phyloP scores from a whole-genome alignment of 2,888 invertebrate species.

The Chloroclysta siterata region DNA sequence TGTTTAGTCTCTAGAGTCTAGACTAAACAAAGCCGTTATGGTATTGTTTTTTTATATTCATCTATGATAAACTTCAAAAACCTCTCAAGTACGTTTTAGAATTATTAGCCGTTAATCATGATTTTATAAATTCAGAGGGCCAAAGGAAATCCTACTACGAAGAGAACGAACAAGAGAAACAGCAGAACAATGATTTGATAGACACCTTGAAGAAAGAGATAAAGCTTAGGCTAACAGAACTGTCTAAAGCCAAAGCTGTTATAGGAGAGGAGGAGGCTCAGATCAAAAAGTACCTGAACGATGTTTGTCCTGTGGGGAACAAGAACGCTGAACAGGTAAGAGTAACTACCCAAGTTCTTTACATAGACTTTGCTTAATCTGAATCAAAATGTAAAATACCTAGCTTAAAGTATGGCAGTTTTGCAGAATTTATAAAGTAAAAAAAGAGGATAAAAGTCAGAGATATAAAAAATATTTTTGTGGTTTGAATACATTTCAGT shows the following conservation, averaged over 20 bases:
- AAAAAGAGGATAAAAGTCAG: too few species aligned
- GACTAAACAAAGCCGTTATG: background rate
- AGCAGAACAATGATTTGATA: conserved; percentile 89
- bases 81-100: too few species aligned
- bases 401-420: too few species aligned
- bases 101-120: background rate
- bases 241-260: conserved; percentile 82
- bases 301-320: conserved; percentile 72
- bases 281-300: conserved; percentile 75
- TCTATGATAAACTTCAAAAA: background rate
- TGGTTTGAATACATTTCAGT: too few species aligned
- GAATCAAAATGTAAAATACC: too few species aligned
- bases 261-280: conserved; percentile 78
- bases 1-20: background rate
- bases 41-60: background rate
- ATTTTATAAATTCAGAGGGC: conserved; percentile 85
- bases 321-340: conserved; percentile 75
- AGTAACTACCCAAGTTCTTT: background rate
- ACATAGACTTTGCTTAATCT: background rate
- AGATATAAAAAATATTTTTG: too few species aligned
- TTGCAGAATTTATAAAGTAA: too few species aligned
- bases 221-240: conserved; percentile 85
- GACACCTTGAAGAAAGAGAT: conserved; percentile 90
- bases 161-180: conserved; percentile 90
- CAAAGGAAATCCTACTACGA: conserved; percentile 93